These are phyloP conservation scores for Halcyon chelicuti DNA, from an alignment of 2,797 vertebrate genomes.

Conservation along the genomic window DNA sequence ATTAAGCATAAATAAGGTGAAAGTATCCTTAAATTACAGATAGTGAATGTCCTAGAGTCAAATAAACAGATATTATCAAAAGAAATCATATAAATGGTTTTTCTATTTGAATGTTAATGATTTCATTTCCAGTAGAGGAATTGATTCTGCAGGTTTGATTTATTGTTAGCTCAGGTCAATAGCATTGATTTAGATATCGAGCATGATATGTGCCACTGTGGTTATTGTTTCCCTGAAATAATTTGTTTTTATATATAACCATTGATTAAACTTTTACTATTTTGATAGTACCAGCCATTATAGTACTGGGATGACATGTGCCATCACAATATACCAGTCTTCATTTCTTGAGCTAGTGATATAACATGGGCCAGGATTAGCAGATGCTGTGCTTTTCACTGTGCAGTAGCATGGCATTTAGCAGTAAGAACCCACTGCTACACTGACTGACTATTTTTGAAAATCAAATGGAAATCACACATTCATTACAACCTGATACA, in stretches of 20 bases:
- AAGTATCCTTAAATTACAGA: background rate
- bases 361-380: background rate
- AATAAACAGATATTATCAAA: background rate
- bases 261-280: slow-evolving; percentile 40
- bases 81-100: background rate
- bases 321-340: background rate
- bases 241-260: slow-evolving; percentile 42
- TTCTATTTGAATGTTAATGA: slow-evolving; percentile 30
- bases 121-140: slow-evolving; percentile 52
- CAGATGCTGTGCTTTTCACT: background rate
- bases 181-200: slow-evolving; percentile 42
- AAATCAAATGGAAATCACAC: background rate
- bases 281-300: background rate
- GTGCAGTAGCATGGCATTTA: background rate
- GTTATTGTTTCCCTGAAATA: slow-evolving; percentile 40
- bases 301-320: background rate
- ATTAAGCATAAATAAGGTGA: background rate
- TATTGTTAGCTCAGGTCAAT: slow-evolving; percentile 3
- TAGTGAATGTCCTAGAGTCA: background rate
- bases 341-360: background rate
- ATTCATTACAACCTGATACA: background rate
- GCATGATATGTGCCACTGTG: background rate
- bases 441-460: background rate
- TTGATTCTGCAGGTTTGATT: background rate
- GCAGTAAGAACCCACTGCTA: background rate